These are phyloP conservation scores for Crotalus helleri DNA, from an alignment of 2,113 vertebrate species.

Conservation along the genomic window DNA sequence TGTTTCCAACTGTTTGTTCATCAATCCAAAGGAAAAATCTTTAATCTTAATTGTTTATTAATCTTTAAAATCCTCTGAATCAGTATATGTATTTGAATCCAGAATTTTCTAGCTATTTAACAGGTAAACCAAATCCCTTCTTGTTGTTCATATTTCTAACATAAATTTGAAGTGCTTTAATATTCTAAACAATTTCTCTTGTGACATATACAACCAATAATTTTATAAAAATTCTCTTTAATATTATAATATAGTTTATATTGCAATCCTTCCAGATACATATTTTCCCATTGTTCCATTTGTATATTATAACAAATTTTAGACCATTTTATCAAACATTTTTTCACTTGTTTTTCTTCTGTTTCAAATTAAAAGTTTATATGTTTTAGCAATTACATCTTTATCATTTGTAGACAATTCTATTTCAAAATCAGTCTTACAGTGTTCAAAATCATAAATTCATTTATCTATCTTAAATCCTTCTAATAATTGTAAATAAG, in stretches of 20 bases:
- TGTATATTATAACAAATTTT: not conserved
- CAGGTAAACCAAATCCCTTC: not conserved
- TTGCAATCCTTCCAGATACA: not conserved
- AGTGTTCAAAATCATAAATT: not conserved
- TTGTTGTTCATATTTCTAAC: not conserved
- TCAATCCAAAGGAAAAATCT: not conserved
- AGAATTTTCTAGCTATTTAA: not conserved
- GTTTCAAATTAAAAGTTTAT: not conserved
- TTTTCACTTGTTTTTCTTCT: not conserved
- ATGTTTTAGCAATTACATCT: not conserved
- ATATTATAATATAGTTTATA: too few relatives aligned
- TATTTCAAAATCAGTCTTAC: not conserved
- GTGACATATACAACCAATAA: not conserved
- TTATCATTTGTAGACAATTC: not conserved
- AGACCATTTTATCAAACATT: not conserved
- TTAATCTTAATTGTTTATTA: not conserved
- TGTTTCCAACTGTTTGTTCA: not conserved
- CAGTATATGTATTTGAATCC: not conserved
- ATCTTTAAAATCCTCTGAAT: not conserved
- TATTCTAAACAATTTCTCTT: not conserved
- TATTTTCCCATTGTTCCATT: not conserved
- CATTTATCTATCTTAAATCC: not conserved
- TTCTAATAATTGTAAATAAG: not conserved
- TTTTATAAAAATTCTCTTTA: not conserved
- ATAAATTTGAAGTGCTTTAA: not conserved